A percentile compares a stretch with the other conserved stretches of the same genome.
These are phyloP conservation scores for Drosophila kohkoa DNA, from an alignment of 1,140 invertebrate species.

Conservation along the genomic window DNA sequence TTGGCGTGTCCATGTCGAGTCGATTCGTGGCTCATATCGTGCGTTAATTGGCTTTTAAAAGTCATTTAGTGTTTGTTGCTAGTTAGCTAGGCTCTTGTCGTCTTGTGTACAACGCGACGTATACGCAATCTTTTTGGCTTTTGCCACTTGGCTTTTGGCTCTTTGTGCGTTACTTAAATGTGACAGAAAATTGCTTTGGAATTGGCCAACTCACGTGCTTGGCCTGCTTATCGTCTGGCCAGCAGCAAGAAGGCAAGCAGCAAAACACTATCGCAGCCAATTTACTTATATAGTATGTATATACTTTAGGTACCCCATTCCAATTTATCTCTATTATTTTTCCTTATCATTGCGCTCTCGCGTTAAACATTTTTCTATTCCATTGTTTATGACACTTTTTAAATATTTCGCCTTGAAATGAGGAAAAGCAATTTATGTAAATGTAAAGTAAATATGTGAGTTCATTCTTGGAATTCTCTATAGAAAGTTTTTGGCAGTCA, in stretches of 20 bases:
- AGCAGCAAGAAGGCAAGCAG: background rate
- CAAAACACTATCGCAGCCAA: slow-evolving; percentile 15
- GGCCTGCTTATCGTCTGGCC: slow-evolving; percentile 23
- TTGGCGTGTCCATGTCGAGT: slow-evolving; percentile 25
- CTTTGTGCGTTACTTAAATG: slow-evolving; percentile 26
- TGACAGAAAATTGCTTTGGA: slow-evolving; percentile 30
- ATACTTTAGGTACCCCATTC: slow-evolving; percentile 8
- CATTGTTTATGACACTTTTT: background rate
- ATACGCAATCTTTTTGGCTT: slow-evolving; percentile 26
- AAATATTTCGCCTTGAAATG: slow-evolving; percentile 25
- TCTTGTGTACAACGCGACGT: slow-evolving; percentile 23
- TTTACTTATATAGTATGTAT: slow-evolving; percentile 16
- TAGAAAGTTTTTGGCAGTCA: slow-evolving; percentile 32
- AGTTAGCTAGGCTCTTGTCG: slow-evolving; percentile 11
- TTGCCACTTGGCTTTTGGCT: background rate
- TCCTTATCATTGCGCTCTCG: slow-evolving; percentile 30
- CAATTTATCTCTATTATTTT: slow-evolving; percentile 26
- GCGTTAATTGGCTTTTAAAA: slow-evolving; percentile 65
- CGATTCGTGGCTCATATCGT: slow-evolving; percentile 33
- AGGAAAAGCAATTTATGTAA: slow-evolving; percentile 15
- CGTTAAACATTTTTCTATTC: background rate
- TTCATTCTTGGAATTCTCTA: slow-evolving; percentile 7
- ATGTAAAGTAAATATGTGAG: slow-evolving; percentile 10
- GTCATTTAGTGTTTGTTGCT: slow-evolving; percentile 51
- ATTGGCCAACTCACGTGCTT: slow-evolving; percentile 41